These are phyloP conservation scores for Steatornis caripensis DNA, from an alignment of 2,113 vertebrate species.

Conservation along the genomic window DNA sequence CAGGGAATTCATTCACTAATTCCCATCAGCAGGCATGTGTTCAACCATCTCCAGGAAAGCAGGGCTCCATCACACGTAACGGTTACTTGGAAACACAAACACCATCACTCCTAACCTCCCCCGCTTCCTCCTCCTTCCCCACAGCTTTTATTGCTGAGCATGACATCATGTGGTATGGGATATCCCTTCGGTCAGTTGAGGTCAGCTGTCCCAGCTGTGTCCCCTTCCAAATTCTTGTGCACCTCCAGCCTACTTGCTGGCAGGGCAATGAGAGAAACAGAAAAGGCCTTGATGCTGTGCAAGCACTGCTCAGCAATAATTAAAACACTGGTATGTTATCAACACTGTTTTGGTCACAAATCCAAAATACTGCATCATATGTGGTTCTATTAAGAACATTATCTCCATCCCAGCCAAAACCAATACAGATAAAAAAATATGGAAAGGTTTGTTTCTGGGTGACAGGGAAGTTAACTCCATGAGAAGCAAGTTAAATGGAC, in stretches of 20 bases:
- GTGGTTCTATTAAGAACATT: neutral
- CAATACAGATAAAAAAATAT: neutral
- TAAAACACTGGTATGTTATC: neutral
- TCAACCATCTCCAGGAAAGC: neutral
- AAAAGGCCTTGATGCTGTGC: neutral
- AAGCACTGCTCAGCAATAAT: neutral
- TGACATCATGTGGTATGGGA: fast-evolving
- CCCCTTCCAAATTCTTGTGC: neutral
- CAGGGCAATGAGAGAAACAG: neutral
- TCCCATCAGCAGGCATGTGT: fast-evolving
- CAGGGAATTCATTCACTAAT: neutral
- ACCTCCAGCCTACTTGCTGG: neutral
- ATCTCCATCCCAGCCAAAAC: neutral
- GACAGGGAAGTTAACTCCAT: neutral
- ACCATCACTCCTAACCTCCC: fast-evolving
- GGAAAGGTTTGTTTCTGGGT: neutral
- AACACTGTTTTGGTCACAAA: neutral
- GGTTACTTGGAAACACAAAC: neutral
- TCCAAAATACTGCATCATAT: neutral
- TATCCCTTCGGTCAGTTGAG: neutral
- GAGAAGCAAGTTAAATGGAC: neutral
- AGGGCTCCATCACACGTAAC: neutral
- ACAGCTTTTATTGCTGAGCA: neutral
- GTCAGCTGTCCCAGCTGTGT: neutral
- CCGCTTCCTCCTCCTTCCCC: neutral